Conservation (phyloP, 2,888 invertebrate genomes). For the Ctena decussata region DNA sequence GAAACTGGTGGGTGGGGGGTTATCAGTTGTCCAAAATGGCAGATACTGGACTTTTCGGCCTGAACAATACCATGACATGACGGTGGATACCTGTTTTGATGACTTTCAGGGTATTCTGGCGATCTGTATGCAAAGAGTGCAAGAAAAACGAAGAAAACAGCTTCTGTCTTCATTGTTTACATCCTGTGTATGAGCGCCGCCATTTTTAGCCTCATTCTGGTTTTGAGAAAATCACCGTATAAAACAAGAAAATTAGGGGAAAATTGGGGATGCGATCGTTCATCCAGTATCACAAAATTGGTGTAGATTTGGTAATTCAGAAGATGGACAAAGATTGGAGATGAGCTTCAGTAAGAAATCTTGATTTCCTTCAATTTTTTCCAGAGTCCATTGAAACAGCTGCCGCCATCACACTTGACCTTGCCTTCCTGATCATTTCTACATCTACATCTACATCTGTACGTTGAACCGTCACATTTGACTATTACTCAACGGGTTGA, state of each 20-base stretch:
- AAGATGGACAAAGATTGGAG: too few relatives aligned
- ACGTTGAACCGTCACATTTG: too few relatives aligned
- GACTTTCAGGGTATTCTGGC: not conserved
- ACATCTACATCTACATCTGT: too few relatives aligned
- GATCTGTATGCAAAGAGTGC: not conserved
- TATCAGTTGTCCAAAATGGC: not conserved
- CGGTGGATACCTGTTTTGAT: not conserved
- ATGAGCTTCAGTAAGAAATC: too few relatives aligned
- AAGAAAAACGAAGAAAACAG: not conserved
- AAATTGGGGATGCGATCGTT: too few relatives aligned
- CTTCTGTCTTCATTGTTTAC: not conserved
- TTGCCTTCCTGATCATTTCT: too few relatives aligned
- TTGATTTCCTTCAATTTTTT: too few relatives aligned
- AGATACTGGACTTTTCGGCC: not conserved
- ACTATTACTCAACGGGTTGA: too few relatives aligned
- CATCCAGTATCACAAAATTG: too few relatives aligned
- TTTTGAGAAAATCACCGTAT: not conserved
- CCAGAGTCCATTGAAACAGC: too few relatives aligned
- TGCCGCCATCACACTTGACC: too few relatives aligned
- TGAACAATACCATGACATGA: not conserved
- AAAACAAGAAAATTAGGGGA: not conserved
- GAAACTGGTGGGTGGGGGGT: not conserved
- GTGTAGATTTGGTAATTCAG: too few relatives aligned
- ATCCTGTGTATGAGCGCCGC: not conserved
- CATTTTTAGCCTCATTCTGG: not conserved